Percentiles rank a stretch among this genome's conserved stretches.
These are phyloP conservation scores for Trissolcus japonicus DNA, from an alignment of 2,888 invertebrate species.

Conservation along the genomic window DNA sequence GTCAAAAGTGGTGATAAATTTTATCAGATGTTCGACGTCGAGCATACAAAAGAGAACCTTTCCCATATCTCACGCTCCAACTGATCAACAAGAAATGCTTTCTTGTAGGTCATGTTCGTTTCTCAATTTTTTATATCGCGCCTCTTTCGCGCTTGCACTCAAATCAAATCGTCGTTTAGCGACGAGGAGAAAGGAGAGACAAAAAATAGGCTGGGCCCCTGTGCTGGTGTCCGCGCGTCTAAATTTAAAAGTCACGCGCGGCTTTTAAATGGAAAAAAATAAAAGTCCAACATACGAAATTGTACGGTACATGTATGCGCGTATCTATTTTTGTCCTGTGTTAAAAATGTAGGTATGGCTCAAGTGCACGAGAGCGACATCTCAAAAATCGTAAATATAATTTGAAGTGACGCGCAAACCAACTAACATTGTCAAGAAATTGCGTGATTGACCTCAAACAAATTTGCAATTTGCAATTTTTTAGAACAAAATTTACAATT, in stretches of 20 bases:
- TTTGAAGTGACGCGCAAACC: conserved; percentile 11
- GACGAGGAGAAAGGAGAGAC: background rate
- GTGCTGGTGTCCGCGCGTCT: conserved; percentile 6
- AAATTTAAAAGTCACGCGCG: conserved; percentile 33
- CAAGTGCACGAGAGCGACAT: background rate
- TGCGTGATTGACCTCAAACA: background rate
- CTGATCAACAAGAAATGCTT: conserved; percentile 19
- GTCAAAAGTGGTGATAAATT: too few relatives aligned
- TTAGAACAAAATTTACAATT: too few relatives aligned
- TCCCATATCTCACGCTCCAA: background rate
- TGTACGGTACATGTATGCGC: conserved; percentile 9
- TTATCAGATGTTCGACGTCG: too few relatives aligned
- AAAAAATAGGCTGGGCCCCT: background rate
- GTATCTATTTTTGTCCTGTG: conserved; percentile 13
- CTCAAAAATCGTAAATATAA: conserved; percentile 28
- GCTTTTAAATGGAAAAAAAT: conserved; percentile 1
- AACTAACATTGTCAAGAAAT: background rate
- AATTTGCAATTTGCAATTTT: background rate
- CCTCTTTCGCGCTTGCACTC: conserved; percentile 13
- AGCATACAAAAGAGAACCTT: background rate
- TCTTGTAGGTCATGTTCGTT: conserved; percentile 26
- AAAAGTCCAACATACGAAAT: conserved; percentile 9
- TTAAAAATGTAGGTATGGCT: conserved; percentile 1
- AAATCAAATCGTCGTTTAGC: background rate
- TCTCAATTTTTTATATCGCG: background rate